Evolutionary conservation across 2,888 invertebrate genomes (phyloP), one percentile per base, ranked within the genome.

Genomic region (Drosophila aldrichi): DNA sequence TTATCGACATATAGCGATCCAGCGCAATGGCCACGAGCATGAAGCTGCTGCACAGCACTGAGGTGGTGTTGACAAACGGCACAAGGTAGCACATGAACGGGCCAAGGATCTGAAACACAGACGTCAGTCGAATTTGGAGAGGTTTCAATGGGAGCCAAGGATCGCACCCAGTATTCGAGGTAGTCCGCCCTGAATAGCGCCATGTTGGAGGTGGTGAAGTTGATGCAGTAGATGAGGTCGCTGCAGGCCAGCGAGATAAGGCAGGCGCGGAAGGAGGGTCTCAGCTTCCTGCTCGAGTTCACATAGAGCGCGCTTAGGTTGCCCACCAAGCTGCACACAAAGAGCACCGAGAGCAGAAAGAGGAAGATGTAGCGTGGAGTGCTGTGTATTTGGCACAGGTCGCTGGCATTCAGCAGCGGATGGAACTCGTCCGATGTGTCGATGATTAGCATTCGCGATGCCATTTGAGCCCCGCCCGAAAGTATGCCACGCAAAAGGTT

Each of bases 1-100:
- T 93, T 1, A 94, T 93, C 44, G 93, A 94, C 87, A 93, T 91
- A 74, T 94, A 95, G 56, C 95, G 92, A 82, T 95, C 95, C 57
- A 94, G 72, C 3, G 95, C 94, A 22, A 95, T 94, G 18, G 93
- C 93, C 14, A 94, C 92, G 20, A 95, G 89, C 1, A 94, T 93
- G 56, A 94, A 86, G 16, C 94, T 94, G 77, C 94, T 94, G 2
- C 93, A 93, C 40, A 94, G 81, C 41, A 94, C 92, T 3, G 94
- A 94, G 1, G 93, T 91, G 1, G 94, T 93, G 78, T 94, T 94
- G 1, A 93, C 78, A 78, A 94, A 93, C 3, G 95, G 94, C 56
- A 94, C 91, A 38, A 94, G 89, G 22, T 91, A 89, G 74, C 95
- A 95, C 92, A 94, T 85, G 44, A 93, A 86, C 18, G 88, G 74